phyloP scores from a whole-genome alignment of 1,140 invertebrate species.

The Globodera ellingtonae region DNA sequence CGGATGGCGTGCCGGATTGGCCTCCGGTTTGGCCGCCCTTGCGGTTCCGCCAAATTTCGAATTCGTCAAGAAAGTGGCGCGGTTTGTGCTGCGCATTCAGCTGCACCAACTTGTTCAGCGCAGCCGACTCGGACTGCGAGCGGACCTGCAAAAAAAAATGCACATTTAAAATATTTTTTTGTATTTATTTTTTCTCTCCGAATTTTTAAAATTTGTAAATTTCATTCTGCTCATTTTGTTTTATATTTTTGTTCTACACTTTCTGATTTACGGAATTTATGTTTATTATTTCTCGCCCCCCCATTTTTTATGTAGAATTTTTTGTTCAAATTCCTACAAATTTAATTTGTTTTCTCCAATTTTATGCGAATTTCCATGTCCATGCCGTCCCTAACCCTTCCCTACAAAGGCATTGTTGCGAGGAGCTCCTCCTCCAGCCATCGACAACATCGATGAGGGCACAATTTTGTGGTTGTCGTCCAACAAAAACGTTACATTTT shows the following conservation, averaged over 20 bases:
- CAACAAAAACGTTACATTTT: not conserved
- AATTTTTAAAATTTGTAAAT: constrained; percentile 9
- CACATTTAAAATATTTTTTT: not conserved
- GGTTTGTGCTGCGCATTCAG: constrained; percentile 40
- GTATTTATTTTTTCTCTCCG: constrained; percentile 8
- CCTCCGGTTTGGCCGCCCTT: constrained; percentile 14
- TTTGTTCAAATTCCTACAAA: too few relatives aligned
- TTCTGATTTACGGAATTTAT: too few relatives aligned
- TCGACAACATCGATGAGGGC: not conserved
- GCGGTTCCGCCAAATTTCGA: constrained; percentile 37
- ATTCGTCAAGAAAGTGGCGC: constrained; percentile 41
- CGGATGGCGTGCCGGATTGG: not conserved
- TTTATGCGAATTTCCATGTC: not conserved
- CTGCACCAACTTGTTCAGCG: constrained; percentile 39
- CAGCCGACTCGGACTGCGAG: constrained; percentile 54
- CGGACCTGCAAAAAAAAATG: constrained; percentile 44
- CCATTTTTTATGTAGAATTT: too few relatives aligned
- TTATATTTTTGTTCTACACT: too few relatives aligned
- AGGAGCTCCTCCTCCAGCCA: not conserved
- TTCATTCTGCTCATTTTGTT: not conserved
- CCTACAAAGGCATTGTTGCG: not conserved
- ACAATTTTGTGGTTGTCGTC: not conserved
- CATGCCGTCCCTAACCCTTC: too few relatives aligned
- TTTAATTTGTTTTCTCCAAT: too few relatives aligned
- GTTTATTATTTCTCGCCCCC: too few relatives aligned